Evolutionary conservation across 2,113 vertebrate genomes (phyloP), one percentile per base, ranked within the genome.

Genomic region (Ariopsis seemanni): DNA sequence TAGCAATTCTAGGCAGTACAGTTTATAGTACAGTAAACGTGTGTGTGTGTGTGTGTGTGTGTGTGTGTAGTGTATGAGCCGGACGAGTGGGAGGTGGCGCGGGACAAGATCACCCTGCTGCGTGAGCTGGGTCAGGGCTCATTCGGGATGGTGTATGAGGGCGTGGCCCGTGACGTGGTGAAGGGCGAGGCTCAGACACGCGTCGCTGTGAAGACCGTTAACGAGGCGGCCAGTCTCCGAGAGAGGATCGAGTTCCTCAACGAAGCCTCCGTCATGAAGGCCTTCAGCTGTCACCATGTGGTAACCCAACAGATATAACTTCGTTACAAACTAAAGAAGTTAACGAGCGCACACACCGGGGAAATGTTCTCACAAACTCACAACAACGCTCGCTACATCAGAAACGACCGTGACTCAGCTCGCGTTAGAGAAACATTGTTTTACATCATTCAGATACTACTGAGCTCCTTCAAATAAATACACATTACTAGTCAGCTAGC

Each of bases 141-240:
- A 87, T 99, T 99, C 0, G 98, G 98, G 52, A 99, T 99, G 98
- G 98, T 99, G 11, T 99, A 99, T 1, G 97, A 99, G 82, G 98
- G 98, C 7, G 95, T 97, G 0, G 97, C 97, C 90, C 97, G 95
- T 92, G 98, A 97, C 92, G 95, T 99, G 2, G 92, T 99, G 72
- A 98, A 98, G 92, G 98, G 98, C 0, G 97, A 98, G 92, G 89
- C 93, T 0, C 96, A 98, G 86, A 96, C 95, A 0, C 95, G 89
- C 0, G 98, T 99, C 0, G 98, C 98, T 0, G 98, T 99, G 88
- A 99, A 99, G 94, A 99, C 98, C 0, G 98, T 99, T 52, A 99
- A 99, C 0, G 98, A 99, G 85, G 96, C 97, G 0, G 97, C 98
- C 91, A 99, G 97, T 85, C 96, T 99, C 82, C 95, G 97, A 0